Base-by-base conservation (phyloP, 2,797 vertebrate species). In the Labroides dimidiatus region DNA sequence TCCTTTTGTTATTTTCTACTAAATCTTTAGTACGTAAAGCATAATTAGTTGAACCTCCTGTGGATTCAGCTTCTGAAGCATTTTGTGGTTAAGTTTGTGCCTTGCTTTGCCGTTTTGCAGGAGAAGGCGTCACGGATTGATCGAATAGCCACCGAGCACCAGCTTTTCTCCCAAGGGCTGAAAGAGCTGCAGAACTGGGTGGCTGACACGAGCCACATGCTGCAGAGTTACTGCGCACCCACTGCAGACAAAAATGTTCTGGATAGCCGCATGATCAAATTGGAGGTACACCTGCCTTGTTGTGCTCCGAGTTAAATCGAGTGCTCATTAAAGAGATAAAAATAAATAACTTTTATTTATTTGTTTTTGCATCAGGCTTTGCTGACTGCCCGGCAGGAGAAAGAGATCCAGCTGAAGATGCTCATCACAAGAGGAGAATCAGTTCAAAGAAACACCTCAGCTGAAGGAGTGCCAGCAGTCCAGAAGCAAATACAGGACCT, bases 381-480 rank as follows among this genome's bases (percentile, higher is more conserved):
- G 52, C 80, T 99, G 61, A 93, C 96, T 0, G 93, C 96, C 50
- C 96, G 96, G 52, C 97, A 99, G 80, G 98, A 99, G 84, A 99
- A 97, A 77, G 98, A 99, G 94, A 98, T 99, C 56, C 96, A 98
- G 87, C 92, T 99, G 87, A 99, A 97, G 91, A 97, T 99, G 94
- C 68, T 96, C 72, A 87, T 96, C 76, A 95, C 96, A 30, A 94
- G 96, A 88, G 98, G 98, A 60, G 98, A 99, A 80, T 96, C 95
- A 2, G 96, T 99, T 58, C 94, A 98, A 72, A 96, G 97, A 78
- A 98, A 96, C 86, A 98, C 97, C 24, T 97, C 98, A n/a, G 84
- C 92, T 0, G 97, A 98, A 58, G 98, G 98, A 8, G 78, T 95
- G 1, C 92, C 94, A 0, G 92, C 91, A 0, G 89, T 99, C 50